phyloP scores from a whole-genome alignment of 2,888 invertebrate genomes.

The Chloromyia formosa region DNA sequence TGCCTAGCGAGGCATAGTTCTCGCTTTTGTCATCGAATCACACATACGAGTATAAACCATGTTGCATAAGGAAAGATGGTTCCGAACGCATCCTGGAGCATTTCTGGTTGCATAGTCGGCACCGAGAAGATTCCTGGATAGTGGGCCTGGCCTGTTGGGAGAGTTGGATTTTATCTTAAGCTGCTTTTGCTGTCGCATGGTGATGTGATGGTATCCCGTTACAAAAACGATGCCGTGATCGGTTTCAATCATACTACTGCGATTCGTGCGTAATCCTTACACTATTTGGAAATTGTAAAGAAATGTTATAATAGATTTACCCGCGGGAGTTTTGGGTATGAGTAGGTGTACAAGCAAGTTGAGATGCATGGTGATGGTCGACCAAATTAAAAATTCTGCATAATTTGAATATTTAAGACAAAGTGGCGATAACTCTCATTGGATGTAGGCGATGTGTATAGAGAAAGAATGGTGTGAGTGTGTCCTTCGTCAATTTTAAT shows the following conservation, averaged over 20 bases:
- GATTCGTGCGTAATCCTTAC: conserved; percentile 14
- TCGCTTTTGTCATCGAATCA: conserved; percentile 15
- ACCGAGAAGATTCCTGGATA: not conserved
- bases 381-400: no score
- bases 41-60: not conserved
- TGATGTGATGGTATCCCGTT: conserved; percentile 4
- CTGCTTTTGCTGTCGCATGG: not conserved
- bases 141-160: not conserved
- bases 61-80: not conserved
- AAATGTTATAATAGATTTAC: no score
- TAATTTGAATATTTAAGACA: no score
- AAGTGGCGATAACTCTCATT: no score
- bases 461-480: no score
- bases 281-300: no score
- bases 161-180: not conserved
- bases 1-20: conserved; percentile 46
- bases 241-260: conserved; percentile 13
- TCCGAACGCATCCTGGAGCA: conserved; percentile 15
- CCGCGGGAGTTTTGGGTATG: no score
- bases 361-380: no score
- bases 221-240: conserved; percentile 27
- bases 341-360: no score
- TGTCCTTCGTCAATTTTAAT: no score
- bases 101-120: conserved; percentile 13
- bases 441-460: no score